These are phyloP conservation scores for Melanerpes formicivorus DNA, from an alignment of 2,113 vertebrate genomes.

Conservation along the genomic window DNA sequence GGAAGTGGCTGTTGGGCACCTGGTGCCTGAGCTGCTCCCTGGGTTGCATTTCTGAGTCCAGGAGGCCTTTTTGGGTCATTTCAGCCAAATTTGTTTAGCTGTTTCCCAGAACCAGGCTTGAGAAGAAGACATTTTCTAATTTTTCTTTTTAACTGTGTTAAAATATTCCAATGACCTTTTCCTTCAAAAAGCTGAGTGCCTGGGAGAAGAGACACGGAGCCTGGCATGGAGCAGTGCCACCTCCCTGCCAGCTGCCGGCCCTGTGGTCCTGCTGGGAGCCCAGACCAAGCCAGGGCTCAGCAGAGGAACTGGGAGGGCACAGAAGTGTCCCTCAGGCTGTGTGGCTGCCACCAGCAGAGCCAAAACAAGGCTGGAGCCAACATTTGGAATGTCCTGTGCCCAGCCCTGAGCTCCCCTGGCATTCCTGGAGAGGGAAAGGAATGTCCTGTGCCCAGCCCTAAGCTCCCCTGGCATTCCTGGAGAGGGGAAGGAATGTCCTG, in stretches of 20 bases:
- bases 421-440: neutral
- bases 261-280: neutral
- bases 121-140: too few species aligned
- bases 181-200: neutral
- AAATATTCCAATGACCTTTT: neutral
- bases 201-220: neutral
- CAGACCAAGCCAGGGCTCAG: fast-evolving
- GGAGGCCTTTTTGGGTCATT: neutral
- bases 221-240: neutral
- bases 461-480: too few species aligned
- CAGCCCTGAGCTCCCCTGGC: neutral
- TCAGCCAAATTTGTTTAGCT: neutral
- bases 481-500: neutral
- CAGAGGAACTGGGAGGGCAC: neutral
- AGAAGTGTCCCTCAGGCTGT: neutral
- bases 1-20: fast-evolving
- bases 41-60: neutral
- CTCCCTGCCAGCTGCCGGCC: neutral
- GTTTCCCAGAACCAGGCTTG: neutral
- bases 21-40: neutral
- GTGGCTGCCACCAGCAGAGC: neutral
- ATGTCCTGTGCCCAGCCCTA: neutral
- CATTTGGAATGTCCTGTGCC: neutral
- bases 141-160: neutral
- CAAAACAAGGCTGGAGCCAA: neutral